Evolutionary conservation across 2,888 invertebrate species (phyloP).

Genomic region (Hypolimnas misippus): DNA sequence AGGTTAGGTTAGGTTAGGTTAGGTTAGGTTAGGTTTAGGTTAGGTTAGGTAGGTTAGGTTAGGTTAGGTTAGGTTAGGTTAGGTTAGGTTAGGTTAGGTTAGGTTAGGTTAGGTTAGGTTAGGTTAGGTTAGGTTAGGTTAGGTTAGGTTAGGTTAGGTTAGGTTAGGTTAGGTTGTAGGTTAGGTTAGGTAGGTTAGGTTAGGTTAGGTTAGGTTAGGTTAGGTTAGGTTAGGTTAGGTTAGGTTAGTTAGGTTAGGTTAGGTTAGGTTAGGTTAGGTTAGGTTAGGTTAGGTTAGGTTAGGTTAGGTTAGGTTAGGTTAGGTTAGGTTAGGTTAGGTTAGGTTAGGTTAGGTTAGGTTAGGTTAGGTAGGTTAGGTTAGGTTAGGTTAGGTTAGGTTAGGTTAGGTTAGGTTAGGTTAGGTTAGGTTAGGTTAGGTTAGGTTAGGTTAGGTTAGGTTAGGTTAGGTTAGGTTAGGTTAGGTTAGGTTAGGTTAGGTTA

Average conservation of each 20-base stretch:
- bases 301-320: no score
- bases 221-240: constrained; percentile 40
- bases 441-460: no score
- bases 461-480: no score
- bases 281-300: constrained; percentile 4
- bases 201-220: constrained; percentile 8
- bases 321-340: no score
- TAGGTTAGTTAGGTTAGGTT: constrained; percentile 40
- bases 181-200: no score
- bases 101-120: constrained; percentile 46
- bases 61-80: constrained; percentile 27
- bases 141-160: constrained; percentile 45
- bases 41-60: no score
- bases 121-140: constrained; percentile 46
- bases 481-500: no score
- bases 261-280: constrained; percentile 8
- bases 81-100: constrained; percentile 36
- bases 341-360: no score
- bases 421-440: no score
- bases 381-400: no score
- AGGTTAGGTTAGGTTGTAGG: constrained; percentile 34
- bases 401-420: no score
- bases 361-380: no score
- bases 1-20: constrained; percentile 36
- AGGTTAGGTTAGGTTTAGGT: constrained; percentile 30